Percentiles rank a stretch among this genome's conserved stretches.
Conservation (phyloP, 2,113 vertebrate species). For the Phaethon lepturus region DNA sequence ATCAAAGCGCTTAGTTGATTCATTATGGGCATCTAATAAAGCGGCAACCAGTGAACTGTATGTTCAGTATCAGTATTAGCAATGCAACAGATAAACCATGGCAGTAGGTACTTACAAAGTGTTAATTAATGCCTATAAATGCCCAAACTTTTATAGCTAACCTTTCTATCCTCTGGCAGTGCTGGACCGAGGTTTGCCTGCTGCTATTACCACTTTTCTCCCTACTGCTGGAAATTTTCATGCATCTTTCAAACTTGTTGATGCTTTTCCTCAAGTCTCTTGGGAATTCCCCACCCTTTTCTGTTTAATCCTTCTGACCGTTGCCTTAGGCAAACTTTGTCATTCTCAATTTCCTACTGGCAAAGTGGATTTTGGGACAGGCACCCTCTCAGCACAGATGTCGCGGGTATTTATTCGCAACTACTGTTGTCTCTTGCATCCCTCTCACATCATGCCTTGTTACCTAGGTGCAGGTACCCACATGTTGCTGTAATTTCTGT, state of each 20-base stretch:
- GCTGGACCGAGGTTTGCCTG: not conserved
- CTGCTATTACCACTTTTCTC: not conserved
- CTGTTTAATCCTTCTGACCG: accelerated
- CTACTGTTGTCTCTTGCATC: not conserved
- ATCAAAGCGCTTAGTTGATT: not conserved
- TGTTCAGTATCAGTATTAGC: not conserved
- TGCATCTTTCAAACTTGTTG: not conserved
- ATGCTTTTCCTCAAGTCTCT: not conserved
- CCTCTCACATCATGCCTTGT: not conserved
- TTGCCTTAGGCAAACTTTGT: not conserved
- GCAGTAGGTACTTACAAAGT: not conserved
- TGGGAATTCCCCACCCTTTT: not conserved
- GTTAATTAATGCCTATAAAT: not conserved
- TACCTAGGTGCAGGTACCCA: not conserved
- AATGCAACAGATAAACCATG: not conserved
- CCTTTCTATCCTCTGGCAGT: not conserved
- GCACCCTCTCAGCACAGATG: not conserved
- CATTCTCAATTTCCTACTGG: not conserved
- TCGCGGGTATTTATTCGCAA: not conserved
- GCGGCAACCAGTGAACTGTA: accelerated
- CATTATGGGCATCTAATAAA: not conserved
- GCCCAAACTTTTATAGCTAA: not conserved
- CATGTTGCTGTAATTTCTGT: not conserved
- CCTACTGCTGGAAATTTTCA: not conserved
- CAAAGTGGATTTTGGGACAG: not conserved